Conservation (phyloP, 2,113 vertebrate species). For the pig (Sus scrofa) region DNA sequence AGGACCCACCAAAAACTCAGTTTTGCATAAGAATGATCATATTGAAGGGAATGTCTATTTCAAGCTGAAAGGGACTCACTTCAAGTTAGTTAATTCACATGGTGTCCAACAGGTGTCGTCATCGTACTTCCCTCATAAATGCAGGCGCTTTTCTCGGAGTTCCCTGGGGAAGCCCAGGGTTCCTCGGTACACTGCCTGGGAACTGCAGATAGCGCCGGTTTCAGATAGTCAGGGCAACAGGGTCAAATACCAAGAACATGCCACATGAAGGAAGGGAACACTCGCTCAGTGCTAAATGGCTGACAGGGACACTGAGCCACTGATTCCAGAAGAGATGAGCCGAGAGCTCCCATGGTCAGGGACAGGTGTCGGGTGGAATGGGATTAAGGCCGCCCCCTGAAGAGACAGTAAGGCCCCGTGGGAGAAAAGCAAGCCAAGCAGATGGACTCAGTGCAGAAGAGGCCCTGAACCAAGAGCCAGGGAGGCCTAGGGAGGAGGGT, state of each 20-base stretch:
- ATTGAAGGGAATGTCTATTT: neutral
- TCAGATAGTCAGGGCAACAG: neutral
- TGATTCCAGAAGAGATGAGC: neutral
- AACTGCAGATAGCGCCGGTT: neutral
- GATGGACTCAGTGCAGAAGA: neutral
- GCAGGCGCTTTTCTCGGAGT: neutral
- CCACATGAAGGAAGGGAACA: neutral
- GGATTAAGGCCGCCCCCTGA: neutral
- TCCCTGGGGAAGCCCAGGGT: neutral
- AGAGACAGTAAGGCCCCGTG: neutral
- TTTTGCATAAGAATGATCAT: neutral
- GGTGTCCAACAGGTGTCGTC: neutral
- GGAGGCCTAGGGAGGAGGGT: rapidly evolving
- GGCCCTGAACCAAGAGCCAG: neutral
- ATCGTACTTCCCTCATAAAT: neutral
- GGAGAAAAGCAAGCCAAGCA: neutral
- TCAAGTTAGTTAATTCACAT: neutral
- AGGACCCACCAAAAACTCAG: neutral
- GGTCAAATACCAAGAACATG: neutral
- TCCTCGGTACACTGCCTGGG: neutral
- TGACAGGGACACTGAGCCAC: neutral
- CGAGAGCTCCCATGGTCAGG: neutral
- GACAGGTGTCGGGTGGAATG: neutral
- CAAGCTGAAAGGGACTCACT: neutral
- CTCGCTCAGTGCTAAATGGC: neutral